Evolutionary conservation across 2,888 invertebrate genomes (phyloP), one percentile per base, ranked within the genome.

Genomic region (Plemyria rubiginata): DNA sequence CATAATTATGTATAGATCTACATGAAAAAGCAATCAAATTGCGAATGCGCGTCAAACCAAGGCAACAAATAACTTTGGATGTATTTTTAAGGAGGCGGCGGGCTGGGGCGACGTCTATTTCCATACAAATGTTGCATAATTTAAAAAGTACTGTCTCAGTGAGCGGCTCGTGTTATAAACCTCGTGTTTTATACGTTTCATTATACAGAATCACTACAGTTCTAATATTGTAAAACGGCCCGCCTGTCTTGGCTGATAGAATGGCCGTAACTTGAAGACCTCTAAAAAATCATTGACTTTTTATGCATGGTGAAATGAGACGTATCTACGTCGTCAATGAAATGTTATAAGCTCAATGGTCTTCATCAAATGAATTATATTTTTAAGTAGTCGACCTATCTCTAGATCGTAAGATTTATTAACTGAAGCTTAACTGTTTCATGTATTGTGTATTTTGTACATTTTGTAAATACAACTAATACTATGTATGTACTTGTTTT

Each of bases 91-190:
- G 82, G 75, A 85, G 85, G 77, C 79, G 76, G 74, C 75, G 72
- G 79, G 79, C 78, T 73, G 77, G 80, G 87, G 85, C 80, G 85
- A 77, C 85, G 75, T 78, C 74, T 84, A 91, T 92, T 92, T 86
- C 89, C 92, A 92, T 92, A 87, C 84, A 91, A 92, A 92, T 92
- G 91, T 86, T 90, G 90, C 86, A 91, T 90, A 90, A 90, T 91
- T 92, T 92, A 90, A 82, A 85, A 78, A 79, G 62, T 79, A 81
- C 78, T 76, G 75, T 81, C 77, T 77, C 75, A 74, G 50, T 82
- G 80, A 78, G 74, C 75, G 73, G 73, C 66, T 79, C 72, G 78
- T 77, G 80, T 81, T 84, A 82, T 84, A 86, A 86, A 86, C 82
- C 73, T 80, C 77, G 77, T 78, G 74, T 84, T 87, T 86, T 85